A percentile compares a stretch with the other conserved stretches of the same genome.
phyloP scores from a whole-genome alignment of 2,113 vertebrate species.

The Ptychochromis oligacanthus region DNA sequence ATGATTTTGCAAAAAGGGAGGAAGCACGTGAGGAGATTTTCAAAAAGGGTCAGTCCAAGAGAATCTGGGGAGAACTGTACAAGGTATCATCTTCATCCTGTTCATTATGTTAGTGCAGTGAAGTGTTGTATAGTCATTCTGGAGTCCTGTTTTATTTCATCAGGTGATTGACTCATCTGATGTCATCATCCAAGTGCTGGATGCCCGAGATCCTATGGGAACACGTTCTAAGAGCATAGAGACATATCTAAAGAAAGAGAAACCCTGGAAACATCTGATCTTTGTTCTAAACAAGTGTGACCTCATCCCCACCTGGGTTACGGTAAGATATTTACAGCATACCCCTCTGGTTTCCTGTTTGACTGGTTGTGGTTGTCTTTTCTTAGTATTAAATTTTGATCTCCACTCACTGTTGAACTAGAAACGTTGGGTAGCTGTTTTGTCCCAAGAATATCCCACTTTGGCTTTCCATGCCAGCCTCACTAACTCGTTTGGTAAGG shows the following conservation, averaged over 20 bases:
- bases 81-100: conserved; percentile 81
- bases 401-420: conserved; percentile 56
- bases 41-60: conserved; percentile 96
- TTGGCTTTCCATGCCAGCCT: conserved; percentile 98
- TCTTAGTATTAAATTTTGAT: not conserved
- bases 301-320: conserved; percentile 96
- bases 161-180: conserved; percentile 98
- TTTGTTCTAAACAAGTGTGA: conserved; percentile 99
- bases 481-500: conserved; percentile 97
- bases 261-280: conserved; percentile 96
- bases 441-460: conserved; percentile 94
- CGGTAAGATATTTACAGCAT: conserved; percentile 80
- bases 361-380: not conserved
- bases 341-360: not conserved
- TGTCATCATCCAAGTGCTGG: conserved; percentile 97
- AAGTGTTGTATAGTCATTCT: not conserved
- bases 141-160: not conserved
- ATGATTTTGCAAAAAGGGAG: conserved; percentile 75
- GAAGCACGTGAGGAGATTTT: conserved; percentile 94
- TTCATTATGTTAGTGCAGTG: not conserved
- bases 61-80: conserved; percentile 99
- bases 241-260: conserved; percentile 95
- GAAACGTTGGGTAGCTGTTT: conserved; percentile 95
- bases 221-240: conserved; percentile 95
- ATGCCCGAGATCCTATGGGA: conserved; percentile 95